Conservation (phyloP, 2,888 invertebrate species). For the Drosophila nigritarsus region DNA sequence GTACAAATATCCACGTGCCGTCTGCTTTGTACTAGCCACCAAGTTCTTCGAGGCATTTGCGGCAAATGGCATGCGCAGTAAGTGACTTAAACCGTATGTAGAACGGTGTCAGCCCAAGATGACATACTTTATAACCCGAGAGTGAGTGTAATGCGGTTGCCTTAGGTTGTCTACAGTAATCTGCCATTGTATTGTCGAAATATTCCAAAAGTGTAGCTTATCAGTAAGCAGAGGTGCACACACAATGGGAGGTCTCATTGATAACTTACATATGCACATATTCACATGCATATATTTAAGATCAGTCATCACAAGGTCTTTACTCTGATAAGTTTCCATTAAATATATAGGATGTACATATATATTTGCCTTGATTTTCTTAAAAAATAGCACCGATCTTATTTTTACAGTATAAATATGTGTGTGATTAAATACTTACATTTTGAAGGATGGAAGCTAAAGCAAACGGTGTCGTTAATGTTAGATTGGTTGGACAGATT, state of each 20-base stretch:
- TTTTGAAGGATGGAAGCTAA: neutral
- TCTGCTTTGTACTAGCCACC: constrained; percentile 81
- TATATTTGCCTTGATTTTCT: neutral
- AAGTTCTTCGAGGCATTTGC: constrained; percentile 85
- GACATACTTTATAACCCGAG: constrained; percentile 21
- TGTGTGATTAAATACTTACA: neutral
- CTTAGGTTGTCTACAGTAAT: constrained; percentile 48
- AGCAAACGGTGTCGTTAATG: neutral
- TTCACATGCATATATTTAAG: constrained; percentile 1
- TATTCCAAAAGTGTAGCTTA: constrained; percentile 50
- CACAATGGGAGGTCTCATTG: constrained; percentile 43
- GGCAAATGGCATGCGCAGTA: constrained; percentile 85
- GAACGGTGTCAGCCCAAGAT: neutral
- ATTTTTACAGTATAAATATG: neutral
- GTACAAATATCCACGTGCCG: constrained; percentile 83
- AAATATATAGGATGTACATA: neutral
- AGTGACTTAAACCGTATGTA: constrained; percentile 51
- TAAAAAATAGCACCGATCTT: neutral
- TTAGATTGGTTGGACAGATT: neutral
- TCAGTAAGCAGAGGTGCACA: constrained; percentile 38
- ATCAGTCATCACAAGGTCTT: constrained; percentile 18
- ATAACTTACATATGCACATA: constrained; percentile 12
- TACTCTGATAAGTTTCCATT: constrained; percentile 12
- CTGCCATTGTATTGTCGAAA: constrained; percentile 51
- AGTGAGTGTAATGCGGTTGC: constrained; percentile 17